These are phyloP conservation scores for Ceuthmochares aereus DNA, from an alignment of 2,113 vertebrate species.

Conservation along the genomic window DNA sequence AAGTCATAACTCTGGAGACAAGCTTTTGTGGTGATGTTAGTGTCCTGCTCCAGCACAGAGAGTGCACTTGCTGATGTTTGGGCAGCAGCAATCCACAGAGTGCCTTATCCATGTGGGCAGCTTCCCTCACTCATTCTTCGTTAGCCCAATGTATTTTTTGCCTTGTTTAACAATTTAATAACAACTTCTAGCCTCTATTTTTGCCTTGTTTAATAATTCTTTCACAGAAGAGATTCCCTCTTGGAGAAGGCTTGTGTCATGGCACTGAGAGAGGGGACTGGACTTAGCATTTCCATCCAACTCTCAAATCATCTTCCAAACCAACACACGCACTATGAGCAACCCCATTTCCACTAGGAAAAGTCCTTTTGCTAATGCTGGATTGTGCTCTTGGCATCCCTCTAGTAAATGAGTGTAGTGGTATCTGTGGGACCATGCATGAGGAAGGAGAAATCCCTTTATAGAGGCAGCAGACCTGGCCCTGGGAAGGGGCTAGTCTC, in stretches of 20 bases:
- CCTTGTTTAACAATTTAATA: background rate
- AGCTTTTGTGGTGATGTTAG: background rate
- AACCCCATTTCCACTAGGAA: background rate
- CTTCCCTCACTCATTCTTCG: background rate
- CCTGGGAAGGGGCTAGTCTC: background rate
- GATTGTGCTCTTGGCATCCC: accelerated
- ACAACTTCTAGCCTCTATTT: background rate
- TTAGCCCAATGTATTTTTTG: background rate
- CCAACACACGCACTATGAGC: accelerated
- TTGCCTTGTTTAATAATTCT: background rate
- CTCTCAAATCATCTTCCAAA: background rate
- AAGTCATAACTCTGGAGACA: constrained; percentile 1
- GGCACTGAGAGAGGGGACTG: background rate
- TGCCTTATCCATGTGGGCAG: background rate
- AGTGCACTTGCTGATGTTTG: background rate
- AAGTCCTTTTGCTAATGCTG: background rate
- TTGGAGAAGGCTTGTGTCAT: background rate
- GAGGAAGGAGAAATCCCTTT: background rate
- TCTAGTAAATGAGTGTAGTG: accelerated
- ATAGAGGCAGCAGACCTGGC: background rate
- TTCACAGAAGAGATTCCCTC: background rate
- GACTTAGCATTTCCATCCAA: background rate
- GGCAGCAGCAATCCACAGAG: background rate
- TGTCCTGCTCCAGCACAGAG: background rate
- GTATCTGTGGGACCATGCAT: background rate